Evolutionary conservation across 2,797 vertebrate species (phyloP).

Genomic region (Bryconaethiops microstoma): DNA sequence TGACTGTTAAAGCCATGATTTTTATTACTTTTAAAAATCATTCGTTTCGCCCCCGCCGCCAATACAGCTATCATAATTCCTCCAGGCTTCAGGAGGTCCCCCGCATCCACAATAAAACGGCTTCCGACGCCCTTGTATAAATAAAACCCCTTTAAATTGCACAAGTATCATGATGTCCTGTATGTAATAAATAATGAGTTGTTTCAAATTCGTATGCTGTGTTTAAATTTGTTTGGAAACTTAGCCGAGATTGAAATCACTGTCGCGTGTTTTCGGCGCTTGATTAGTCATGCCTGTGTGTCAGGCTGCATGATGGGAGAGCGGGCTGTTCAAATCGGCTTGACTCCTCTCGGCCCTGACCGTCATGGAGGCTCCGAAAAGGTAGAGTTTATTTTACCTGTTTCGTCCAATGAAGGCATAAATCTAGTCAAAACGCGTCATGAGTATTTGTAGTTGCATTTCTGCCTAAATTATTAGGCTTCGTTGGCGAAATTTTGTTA

Average conservation of each 20-base stretch:
- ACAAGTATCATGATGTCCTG: too few species aligned
- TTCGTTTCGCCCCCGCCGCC: too few species aligned
- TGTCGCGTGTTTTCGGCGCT: not conserved
- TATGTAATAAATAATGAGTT: too few species aligned
- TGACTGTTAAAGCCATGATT: not conserved
- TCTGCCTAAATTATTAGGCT: not conserved
- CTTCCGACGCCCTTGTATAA: too few species aligned
- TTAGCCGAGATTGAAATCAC: not conserved
- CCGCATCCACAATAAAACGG: too few species aligned
- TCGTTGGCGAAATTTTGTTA: not conserved
- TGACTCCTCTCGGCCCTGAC: slow-evolving; percentile 26
- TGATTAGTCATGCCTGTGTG: slow-evolving; percentile 20
- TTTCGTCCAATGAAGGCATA: not conserved
- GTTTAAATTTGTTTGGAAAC: not conserved
- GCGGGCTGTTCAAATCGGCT: slow-evolving; percentile 66
- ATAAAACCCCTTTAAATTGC: too few species aligned
- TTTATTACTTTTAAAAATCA: too few species aligned
- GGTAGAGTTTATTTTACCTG: slow-evolving; percentile 37
- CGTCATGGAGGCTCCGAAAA: slow-evolving; percentile 58
- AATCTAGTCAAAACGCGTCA: not conserved
- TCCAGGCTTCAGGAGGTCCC: too few species aligned
- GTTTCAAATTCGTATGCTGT: too few species aligned
- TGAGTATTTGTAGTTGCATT: not conserved
- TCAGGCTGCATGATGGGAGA: slow-evolving; percentile 53
- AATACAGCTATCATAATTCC: too few species aligned